Base-by-base conservation (phyloP, 2,888 invertebrate genomes). In the Nomada goodeniana region DNA sequence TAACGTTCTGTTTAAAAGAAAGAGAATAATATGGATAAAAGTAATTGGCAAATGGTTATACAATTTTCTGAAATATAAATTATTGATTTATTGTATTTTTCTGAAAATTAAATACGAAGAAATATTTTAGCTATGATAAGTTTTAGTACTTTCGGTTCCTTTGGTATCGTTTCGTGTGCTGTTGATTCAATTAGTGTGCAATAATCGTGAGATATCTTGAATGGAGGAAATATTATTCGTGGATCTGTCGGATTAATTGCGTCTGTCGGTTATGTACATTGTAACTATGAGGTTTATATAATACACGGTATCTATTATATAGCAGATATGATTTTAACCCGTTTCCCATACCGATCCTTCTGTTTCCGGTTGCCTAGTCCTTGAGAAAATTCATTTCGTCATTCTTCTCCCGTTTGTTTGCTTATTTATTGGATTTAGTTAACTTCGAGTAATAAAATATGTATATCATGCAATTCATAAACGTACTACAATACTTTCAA, bases 201-300 rank as follows among this genome's bases (percentile, higher is more conserved):
- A 87, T 87, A 36, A 87, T 80, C 47, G 73, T 63, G 63, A 44
- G 50, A 52, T 50, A 61, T 26, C 60, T 20, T 13, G 26, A 44
- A n/a, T 10, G 18, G 20, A 9, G 10, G 7, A 42, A 47, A 29
- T 29, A 68, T 26, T 76, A 50, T 67, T 76, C 50, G 50, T 57
- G 68, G 11, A 23, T 61, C 20, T 36, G 65, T 47, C 23, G 20
- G 36, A 15, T 23, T 15, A 18, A 23, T 59, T 69, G 9, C 13
- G 20, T 26, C 42, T 5, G 11, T 63, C 36, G 61, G 76, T 80
- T 80, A 77, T 44, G 55, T 72, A 82, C 57, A 55, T 65, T 80
- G 75, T 76, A 82, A 73, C 73, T 78, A 83, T 73, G 75, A 75
- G 70, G 80, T 86, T 86, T 80, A 77, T 86, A 80, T 82, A 85